Percentiles rank a stretch among this genome's conserved stretches.
These are phyloP conservation scores for Ricordea florida DNA, from an alignment of 92 coral and sea anemone species.

Conservation along the genomic window DNA sequence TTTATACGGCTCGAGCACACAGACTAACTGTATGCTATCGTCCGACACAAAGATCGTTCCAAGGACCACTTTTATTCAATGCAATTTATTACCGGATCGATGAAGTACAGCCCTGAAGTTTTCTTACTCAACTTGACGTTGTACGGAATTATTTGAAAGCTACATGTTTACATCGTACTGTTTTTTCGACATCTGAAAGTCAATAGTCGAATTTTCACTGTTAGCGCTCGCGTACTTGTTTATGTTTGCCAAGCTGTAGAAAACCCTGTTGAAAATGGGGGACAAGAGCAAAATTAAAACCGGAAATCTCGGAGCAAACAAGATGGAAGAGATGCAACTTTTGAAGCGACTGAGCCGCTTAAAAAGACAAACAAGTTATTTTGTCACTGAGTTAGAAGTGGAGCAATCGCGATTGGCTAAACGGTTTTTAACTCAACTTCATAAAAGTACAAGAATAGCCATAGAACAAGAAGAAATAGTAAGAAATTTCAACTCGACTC, in stretches of 20 bases:
- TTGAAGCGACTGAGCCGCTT: conserved; percentile 52
- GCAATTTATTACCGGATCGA: too few species aligned
- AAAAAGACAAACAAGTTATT: conserved; percentile 61
- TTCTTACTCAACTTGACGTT: too few species aligned
- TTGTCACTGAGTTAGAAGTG: conserved; percentile 56
- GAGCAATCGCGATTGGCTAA: conserved; percentile 71
- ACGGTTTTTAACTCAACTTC: conserved; percentile 67
- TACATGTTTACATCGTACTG: conserved; percentile 1
- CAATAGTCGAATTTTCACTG: neutral
- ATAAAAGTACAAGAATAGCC: conserved; percentile 72
- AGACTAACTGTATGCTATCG: too few species aligned
- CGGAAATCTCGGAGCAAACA: conserved; percentile 74
- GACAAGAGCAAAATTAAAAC: conserved; percentile 67
- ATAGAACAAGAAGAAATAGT: conserved; percentile 66
- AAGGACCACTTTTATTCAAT: too few species aligned
- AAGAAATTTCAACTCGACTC: conserved; percentile 51
- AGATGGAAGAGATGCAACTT: conserved; percentile 65
- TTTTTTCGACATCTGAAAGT: neutral
- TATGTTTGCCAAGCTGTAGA: neutral
- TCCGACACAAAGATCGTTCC: too few species aligned
- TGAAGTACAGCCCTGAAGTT: too few species aligned
- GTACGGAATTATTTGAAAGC: too few species aligned
- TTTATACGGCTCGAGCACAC: too few species aligned
- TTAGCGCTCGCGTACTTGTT: neutral
- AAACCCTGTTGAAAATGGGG: conserved; percentile 28